A percentile compares a stretch with the other conserved stretches of the same genome.
phyloP scores from a whole-genome alignment of 2,113 vertebrate genomes.

The Grammomys surdaster region DNA sequence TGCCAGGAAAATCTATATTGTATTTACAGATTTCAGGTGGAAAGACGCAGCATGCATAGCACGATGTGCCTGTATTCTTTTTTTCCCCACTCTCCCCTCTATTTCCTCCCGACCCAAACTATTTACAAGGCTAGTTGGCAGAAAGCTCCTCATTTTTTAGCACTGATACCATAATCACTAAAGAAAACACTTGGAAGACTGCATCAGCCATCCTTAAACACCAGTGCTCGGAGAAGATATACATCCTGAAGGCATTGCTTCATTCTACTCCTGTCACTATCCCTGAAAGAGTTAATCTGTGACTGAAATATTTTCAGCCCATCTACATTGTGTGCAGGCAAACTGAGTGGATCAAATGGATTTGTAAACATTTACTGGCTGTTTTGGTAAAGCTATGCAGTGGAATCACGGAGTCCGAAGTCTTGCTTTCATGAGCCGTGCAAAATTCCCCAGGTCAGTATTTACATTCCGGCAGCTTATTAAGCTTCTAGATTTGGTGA shows the following conservation, averaged over 20 bases:
- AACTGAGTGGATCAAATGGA: constrained; percentile 72
- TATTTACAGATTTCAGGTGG: constrained; percentile 78
- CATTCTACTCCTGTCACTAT: background rate
- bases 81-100: constrained; percentile 32
- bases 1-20: constrained; percentile 80
- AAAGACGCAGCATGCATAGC: constrained; percentile 78
- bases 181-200: constrained; percentile 13
- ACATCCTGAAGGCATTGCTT: background rate
- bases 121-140: constrained; percentile 45
- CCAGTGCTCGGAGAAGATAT: background rate
- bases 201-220: constrained; percentile 51
- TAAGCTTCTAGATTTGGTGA: constrained; percentile 66
- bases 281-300: constrained; percentile 52
- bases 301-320: constrained; percentile 40
- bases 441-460: constrained; percentile 76
- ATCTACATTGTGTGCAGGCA: constrained; percentile 34
- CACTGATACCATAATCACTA: constrained; percentile 34
- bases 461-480: constrained; percentile 77
- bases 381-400: constrained; percentile 63
- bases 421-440: constrained; percentile 74
- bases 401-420: constrained; percentile 59
- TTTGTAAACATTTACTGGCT: constrained; percentile 73
- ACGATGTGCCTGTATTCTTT: constrained; percentile 70
- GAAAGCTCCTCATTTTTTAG: constrained; percentile 56
- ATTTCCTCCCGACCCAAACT: constrained; percentile 64